Conservation (phyloP, 1,140 invertebrate species). For the Lordiphosa clarofinis region DNA sequence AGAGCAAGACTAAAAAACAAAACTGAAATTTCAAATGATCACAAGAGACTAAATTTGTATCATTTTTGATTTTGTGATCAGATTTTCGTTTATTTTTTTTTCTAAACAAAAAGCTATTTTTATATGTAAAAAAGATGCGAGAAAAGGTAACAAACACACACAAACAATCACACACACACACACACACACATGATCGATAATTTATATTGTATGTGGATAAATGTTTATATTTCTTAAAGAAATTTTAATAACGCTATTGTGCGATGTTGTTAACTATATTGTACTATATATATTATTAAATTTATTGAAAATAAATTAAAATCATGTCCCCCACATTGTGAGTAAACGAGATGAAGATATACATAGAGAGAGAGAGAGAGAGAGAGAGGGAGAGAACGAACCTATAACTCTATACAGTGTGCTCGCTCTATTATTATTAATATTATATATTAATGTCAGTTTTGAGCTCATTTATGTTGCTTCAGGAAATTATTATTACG, state of each 20-base stretch:
- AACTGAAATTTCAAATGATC: constrained; percentile 13
- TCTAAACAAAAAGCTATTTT: constrained; percentile 61
- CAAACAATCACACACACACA: constrained; percentile 20
- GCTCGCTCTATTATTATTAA: constrained; percentile 60
- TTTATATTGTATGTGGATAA: constrained; percentile 71
- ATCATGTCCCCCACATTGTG: constrained; percentile 33
- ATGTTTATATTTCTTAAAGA: constrained; percentile 80
- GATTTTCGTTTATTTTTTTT: constrained; percentile 28
- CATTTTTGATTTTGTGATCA: constrained; percentile 6
- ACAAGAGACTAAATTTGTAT: constrained; percentile 28
- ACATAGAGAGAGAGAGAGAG: constrained; percentile 11
- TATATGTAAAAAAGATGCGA: constrained; percentile 40
- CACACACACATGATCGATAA: constrained; percentile 53
- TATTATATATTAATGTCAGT: constrained; percentile 76
- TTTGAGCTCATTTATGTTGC: constrained; percentile 51
- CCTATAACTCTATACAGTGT: constrained; percentile 48
- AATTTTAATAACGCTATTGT: constrained; percentile 79
- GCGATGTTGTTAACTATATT: constrained; percentile 79
- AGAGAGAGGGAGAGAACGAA: constrained; percentile 5
- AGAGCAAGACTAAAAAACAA: constrained; percentile 19
- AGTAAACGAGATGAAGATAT: constrained; percentile 9
- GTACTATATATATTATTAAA: constrained; percentile 66
- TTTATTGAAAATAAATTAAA: constrained; percentile 57
- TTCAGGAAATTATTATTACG: constrained; percentile 9
- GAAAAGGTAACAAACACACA: constrained; percentile 14